phyloP scores from a whole-genome alignment of 2,888 invertebrate species.

The Amorpha juglandis region DNA sequence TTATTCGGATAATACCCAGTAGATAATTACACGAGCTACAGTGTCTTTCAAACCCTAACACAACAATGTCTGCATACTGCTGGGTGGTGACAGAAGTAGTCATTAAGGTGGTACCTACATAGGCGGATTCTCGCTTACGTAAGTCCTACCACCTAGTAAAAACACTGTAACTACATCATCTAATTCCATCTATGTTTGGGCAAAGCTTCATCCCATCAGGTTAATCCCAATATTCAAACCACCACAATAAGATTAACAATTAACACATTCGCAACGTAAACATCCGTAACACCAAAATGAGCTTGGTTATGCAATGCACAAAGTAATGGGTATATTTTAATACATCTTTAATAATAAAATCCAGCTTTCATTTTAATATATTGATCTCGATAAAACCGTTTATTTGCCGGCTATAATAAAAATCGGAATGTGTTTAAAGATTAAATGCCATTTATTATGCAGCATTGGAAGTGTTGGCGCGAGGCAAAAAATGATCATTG shows the following conservation, averaged over 20 bases:
- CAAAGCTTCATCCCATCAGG: not conserved
- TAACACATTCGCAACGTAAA: slow-evolving; percentile 10
- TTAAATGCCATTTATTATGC: slow-evolving; percentile 22
- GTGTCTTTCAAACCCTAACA: no score
- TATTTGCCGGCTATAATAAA: slow-evolving; percentile 18
- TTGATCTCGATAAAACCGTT: slow-evolving; percentile 14
- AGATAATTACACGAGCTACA: no score
- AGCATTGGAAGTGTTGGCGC: slow-evolving; percentile 2
- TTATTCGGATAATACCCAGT: no score
- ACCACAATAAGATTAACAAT: slow-evolving; percentile 9
- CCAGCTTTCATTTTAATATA: slow-evolving; percentile 17
- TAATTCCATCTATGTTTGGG: not conserved
- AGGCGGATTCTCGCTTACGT: no score
- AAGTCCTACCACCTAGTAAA: no score
- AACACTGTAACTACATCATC: not conserved
- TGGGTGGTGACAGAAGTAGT: no score
- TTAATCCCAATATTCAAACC: not conserved
- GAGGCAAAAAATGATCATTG: slow-evolving; percentile 9
- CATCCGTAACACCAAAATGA: not conserved
- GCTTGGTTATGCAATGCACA: not conserved
- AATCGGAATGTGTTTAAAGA: slow-evolving; percentile 21
- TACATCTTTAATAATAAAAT: slow-evolving; percentile 18
- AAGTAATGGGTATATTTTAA: not conserved
- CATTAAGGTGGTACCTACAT: no score
- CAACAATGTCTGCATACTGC: no score